Evolutionary conservation across 2,888 invertebrate genomes (phyloP).

Genomic region (Tetragonula carbonaria): DNA sequence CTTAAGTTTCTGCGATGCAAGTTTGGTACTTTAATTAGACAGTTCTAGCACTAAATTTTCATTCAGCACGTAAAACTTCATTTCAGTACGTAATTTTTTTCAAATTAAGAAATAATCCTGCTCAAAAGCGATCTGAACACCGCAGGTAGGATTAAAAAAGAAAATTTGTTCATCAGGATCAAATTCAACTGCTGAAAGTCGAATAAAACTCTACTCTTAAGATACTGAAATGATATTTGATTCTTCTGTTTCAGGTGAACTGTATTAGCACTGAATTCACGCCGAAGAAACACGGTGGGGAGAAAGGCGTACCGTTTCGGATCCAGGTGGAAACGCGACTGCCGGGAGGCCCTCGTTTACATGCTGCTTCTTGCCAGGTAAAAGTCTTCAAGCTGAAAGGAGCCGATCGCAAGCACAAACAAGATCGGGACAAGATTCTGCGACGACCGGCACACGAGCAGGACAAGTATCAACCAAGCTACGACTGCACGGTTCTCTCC

Average conservation of each 20-base stretch:
- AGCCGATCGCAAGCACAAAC: conserved; percentile 98
- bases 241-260: conserved; percentile 87
- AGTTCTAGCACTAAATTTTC: too few species aligned
- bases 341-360: conserved; percentile 88
- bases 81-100: too few species aligned
- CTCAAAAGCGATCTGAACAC: too few species aligned
- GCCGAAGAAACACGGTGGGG: conserved; percentile 98
- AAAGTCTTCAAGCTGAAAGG: conserved; percentile 98
- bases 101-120: too few species aligned
- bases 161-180: background rate
- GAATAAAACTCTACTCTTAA: background rate
- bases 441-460: conserved; percentile 92
- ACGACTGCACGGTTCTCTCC: conserved; percentile 96
- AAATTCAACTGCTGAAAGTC: too few species aligned
- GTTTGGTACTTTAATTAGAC: too few species aligned
- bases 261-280: conserved; percentile 99
- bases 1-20: too few species aligned
- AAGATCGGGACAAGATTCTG: conserved; percentile 97
- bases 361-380: conserved; percentile 98
- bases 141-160: background rate
- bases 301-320: conserved; percentile 98
- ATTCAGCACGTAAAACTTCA: too few species aligned
- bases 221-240: background rate
- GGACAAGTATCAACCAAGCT: conserved; percentile 97
- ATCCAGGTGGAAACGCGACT: conserved; percentile 96